Evolutionary conservation across 2,113 vertebrate genomes (phyloP).

Genomic region (Rhinoderma darwinii): DNA sequence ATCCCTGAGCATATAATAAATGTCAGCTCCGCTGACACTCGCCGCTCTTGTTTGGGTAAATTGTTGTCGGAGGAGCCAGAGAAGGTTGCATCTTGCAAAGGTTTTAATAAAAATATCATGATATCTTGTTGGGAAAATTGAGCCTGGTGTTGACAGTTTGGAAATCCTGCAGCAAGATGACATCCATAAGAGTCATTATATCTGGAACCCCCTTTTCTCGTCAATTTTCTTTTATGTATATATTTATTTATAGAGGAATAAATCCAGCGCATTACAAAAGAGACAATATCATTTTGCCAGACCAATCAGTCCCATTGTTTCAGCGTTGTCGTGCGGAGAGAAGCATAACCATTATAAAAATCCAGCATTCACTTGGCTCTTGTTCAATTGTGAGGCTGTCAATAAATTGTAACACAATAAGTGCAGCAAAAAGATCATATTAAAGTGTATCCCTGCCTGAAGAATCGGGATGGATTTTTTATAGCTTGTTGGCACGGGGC

Average conservation of each 20-base stretch:
- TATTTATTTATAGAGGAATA: conserved; percentile 46
- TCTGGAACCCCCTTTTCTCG: not conserved
- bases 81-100: conserved; percentile 14
- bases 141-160: conserved; percentile 12
- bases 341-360: conserved; percentile 7
- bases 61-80: conserved; percentile 14
- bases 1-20: conserved; percentile 38
- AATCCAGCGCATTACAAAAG: conserved; percentile 18
- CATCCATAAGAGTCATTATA: conserved; percentile 14
- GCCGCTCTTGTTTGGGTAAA: conserved; percentile 14
- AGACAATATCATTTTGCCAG: conserved; percentile 23
- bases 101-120: conserved; percentile 47
- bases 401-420: conserved; percentile 24
- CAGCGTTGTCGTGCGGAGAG: not conserved
- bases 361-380: conserved; percentile 15
- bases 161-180: not conserved
- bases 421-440: not conserved
- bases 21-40: conserved; percentile 19
- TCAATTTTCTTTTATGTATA: not conserved
- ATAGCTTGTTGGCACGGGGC: not conserved
- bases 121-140: conserved; percentile 30
- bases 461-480: not conserved
- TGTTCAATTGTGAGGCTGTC: conserved; percentile 3
- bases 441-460: not conserved
- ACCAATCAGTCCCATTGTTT: conserved; percentile 56